Percentiles rank a stretch among this genome's conserved stretches.
Conservation (phyloP, 2,888 invertebrate genomes). For the Platynereis dumerilii region DNA sequence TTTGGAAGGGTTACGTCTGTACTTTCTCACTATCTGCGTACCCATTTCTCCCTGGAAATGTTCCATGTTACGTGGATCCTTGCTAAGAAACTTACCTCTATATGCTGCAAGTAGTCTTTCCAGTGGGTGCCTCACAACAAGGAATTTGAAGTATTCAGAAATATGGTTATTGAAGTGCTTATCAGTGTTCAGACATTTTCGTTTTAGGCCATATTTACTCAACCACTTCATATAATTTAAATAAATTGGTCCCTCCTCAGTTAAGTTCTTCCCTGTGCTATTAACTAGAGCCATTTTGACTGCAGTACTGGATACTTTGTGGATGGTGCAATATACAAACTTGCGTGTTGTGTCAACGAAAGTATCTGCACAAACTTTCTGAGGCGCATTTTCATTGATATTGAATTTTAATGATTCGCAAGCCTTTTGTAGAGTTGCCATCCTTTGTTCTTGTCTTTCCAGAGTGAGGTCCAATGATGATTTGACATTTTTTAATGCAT, state of each 20-base stretch:
- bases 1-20: background rate
- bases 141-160: background rate
- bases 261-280: background rate
- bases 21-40: background rate
- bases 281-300: background rate
- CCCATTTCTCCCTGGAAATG: background rate
- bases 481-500: too few species aligned
- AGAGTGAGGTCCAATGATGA: too few species aligned
- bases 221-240: background rate
- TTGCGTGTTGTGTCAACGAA: background rate
- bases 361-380: too few species aligned
- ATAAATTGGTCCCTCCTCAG: background rate
- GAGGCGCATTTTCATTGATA: too few species aligned
- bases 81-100: background rate
- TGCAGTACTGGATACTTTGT: background rate
- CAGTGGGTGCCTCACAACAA: background rate
- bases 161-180: background rate
- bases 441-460: too few species aligned
- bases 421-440: too few species aligned
- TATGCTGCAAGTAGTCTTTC: background rate
- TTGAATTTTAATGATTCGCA: too few species aligned
- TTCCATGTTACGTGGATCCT: background rate
- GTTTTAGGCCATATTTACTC: background rate
- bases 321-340: background rate
- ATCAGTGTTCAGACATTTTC: background rate